A percentile compares a stretch with the other conserved stretches of the same genome.
These are phyloP conservation scores for Carettochelys insculpta DNA, from an alignment of 2,113 vertebrate genomes.

Conservation along the genomic window DNA sequence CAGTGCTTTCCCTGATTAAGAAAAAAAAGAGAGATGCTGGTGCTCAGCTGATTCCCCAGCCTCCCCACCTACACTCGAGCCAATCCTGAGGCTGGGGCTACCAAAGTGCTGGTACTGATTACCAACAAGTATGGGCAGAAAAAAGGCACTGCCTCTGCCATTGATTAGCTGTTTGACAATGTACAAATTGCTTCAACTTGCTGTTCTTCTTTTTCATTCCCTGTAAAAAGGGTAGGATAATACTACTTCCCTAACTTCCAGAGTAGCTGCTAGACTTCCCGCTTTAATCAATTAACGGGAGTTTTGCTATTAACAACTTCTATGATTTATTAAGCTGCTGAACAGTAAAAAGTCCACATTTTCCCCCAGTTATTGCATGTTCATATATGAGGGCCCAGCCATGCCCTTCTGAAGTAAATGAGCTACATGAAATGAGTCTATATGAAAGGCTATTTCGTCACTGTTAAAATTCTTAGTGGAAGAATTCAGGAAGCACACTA, in stretches of 20 bases:
- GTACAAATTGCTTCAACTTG: not conserved
- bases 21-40: too few relatives aligned
- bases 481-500: not conserved
- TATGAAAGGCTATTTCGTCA: not conserved
- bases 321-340: not conserved
- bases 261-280: not conserved
- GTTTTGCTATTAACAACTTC: not conserved
- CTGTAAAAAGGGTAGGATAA: not conserved
- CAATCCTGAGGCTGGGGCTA: too few relatives aligned
- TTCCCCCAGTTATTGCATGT: not conserved
- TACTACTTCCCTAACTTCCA: not conserved
- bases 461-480: not conserved
- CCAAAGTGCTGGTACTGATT: too few relatives aligned
- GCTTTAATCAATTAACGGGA: not conserved
- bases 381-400: not conserved
- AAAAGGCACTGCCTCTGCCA: too few relatives aligned
- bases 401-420: not conserved
- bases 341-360: not conserved
- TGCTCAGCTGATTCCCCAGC: too few relatives aligned
- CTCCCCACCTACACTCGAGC: too few relatives aligned
- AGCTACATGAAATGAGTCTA: too few relatives aligned
- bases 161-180: not conserved
- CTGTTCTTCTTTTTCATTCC: not conserved
- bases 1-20: too few relatives aligned
- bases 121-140: too few relatives aligned